Evolutionary conservation across 2,888 invertebrate species (phyloP).

Genomic region (Stenchaetothrips biformis): DNA sequence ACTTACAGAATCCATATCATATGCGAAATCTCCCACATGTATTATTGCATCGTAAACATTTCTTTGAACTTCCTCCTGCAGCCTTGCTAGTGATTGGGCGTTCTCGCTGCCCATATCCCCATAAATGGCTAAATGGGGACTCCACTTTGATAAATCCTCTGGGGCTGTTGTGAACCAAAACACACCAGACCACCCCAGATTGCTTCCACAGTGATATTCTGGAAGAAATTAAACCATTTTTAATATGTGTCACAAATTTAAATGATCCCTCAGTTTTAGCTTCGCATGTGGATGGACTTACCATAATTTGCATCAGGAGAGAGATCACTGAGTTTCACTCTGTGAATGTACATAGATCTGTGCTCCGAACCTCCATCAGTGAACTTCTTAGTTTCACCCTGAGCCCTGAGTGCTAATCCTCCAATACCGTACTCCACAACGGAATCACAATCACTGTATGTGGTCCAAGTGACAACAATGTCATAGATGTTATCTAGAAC

Average conservation of each 20-base stretch:
- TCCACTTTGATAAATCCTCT: conserved; percentile 61
- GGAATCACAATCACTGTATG: conserved; percentile 59
- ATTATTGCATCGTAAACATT: conserved; percentile 79
- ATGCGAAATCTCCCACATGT: conserved; percentile 93
- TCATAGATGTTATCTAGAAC: conserved; percentile 56
- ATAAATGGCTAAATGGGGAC: conserved; percentile 76
- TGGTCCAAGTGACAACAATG: conserved; percentile 79
- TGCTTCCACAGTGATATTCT: conserved; percentile 79
- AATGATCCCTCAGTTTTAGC: neutral
- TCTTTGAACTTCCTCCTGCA: conserved; percentile 78
- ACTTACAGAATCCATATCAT: conserved; percentile 75
- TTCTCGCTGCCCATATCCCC: conserved; percentile 94
- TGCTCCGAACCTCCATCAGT: conserved; percentile 66
- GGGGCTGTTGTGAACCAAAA: conserved; percentile 74
- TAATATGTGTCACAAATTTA: neutral
- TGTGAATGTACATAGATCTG: conserved; percentile 70
- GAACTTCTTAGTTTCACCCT: conserved; percentile 59
- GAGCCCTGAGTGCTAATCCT: conserved; percentile 51
- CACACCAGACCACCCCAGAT: conserved; percentile 72
- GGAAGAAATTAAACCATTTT: conserved; percentile 36
- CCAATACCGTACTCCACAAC: conserved; percentile 69
- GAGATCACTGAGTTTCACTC: conserved; percentile 59
- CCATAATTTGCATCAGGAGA: conserved; percentile 60
- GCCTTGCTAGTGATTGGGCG: conserved; percentile 75
- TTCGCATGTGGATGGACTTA: conserved; percentile 41